Base-by-base conservation (phyloP, 1,140 invertebrate genomes). In the Aricia agestis region DNA sequence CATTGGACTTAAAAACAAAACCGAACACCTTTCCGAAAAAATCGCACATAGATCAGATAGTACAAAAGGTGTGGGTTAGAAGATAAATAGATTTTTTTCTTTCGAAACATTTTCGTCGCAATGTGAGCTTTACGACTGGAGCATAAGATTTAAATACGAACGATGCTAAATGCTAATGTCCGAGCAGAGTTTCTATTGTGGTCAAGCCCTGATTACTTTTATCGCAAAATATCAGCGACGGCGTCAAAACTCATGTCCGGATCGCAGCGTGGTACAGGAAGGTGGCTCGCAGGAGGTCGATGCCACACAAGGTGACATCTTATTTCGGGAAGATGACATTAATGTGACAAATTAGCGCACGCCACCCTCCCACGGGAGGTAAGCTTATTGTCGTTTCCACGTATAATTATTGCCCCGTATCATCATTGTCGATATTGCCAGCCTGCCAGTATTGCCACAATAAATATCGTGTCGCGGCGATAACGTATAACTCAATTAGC, bases 241-340 rank as follows among this genome's bases (percentile, higher is more conserved):
- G 89, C 82, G 87, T 91, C 89, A 91, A 91, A 91, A 89, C 83
- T 78, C 76, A 81, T 91, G 89, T 91, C 87, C 84, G 82, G 79
- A 69, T 70, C 89, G 73, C 87, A 77, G 83, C 84, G 82, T 89
- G 89, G 79, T 77, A 89, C 89, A 90, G 89, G 87, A 91, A 91
- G 84, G 81, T 87, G 69, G 25, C 74, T 75, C 13, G 81, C 79
- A 83, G 80, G 85, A 82, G 81, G 86, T 78, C 78, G 73, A 65
- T 79, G 79, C 81, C 89, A 87, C 89, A 87, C 87, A 89, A 73
- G 81, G 70, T 87, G 89, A 89, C 77, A 75, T 86, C 87, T 91
- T 72, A 89, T 79, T 91, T 76, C 70, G 75, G 72, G 70, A 78
- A 77, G 58, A 84, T 85, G 75, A 80, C 81, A 82, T 77, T 72